phyloP scores from a whole-genome alignment of 2,113 vertebrate species.

The Peromyscus polionotus region DNA sequence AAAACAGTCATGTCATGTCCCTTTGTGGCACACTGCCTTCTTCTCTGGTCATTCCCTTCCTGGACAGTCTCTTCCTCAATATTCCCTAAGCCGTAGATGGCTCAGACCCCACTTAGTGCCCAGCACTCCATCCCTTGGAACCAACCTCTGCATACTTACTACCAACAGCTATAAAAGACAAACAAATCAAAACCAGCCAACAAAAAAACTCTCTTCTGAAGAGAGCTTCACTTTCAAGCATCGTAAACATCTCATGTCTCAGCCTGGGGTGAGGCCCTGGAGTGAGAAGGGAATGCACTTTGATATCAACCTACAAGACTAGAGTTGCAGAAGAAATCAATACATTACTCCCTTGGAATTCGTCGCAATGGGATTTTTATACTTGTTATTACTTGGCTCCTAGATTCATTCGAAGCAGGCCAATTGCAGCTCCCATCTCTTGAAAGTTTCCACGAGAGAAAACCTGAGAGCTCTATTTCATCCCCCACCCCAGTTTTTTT shows the following conservation, averaged over 20 bases:
- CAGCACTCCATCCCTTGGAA: neutral
- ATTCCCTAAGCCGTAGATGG: neutral
- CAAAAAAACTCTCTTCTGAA: neutral
- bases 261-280: neutral
- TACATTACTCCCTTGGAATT: neutral
- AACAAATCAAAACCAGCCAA: neutral
- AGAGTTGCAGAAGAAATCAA: slow-evolving; percentile 50
- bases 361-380: neutral
- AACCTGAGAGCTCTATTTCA: slow-evolving; percentile 45
- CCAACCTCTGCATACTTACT: neutral
- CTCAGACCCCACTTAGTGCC: too few species aligned
- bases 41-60: neutral
- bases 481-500: neutral
- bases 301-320: slow-evolving; percentile 4
- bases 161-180: too few species aligned
- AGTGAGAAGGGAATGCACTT: neutral
- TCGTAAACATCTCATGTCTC: neutral
- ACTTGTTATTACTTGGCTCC: slow-evolving; percentile 50
- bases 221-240: neutral
- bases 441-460: slow-evolving; percentile 73
- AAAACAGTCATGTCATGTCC: too few species aligned
- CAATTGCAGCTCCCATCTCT: slow-evolving; percentile 56
- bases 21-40: neutral
- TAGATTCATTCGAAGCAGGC: slow-evolving; percentile 18
- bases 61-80: neutral